Evolutionary conservation across 2,797 vertebrate species (phyloP), one percentile per base, ranked within the genome.

Genomic region (Myotis findleyi): DNA sequence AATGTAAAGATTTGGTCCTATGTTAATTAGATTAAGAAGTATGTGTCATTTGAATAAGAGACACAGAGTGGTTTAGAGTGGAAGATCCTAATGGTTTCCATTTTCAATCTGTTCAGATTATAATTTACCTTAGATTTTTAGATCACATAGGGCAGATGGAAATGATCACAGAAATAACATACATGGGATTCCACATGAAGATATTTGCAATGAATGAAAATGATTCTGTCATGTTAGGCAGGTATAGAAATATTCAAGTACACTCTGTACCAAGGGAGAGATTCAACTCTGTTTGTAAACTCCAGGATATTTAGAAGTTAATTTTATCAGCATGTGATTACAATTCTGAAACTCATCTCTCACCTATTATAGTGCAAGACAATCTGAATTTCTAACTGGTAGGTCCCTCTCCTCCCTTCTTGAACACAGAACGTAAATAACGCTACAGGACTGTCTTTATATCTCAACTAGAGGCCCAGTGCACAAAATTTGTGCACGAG

Each of bases 251-350:
- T 59, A 81, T 44, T n/a, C 49, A 92, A 38, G 25, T 59, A 66
- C 14, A 62, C 36, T n/a, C 14, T 57, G 1, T 55, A 69, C 17
- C 41, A 57, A 59, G 1, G 36, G 18, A 12, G 10, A 89, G 51
- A 72, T 85, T 81, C 55, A 90, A 87, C 14, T 38, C 10, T 51
- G 1, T 81, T 82, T 92, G 27, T 17, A 91, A 82, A 68, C 12
- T 17, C 17, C 53, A 30, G 5, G 66, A 62, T 71, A 4, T 83
- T 75, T 96, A n/a, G 59, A 64, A 53, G 49, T 92, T 49, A 90
- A 13, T 86, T 94, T 91, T 55, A 89, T 75, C 30, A 80, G 13
- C 51, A 73, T 73, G 18, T 1, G 84, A 62, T 93, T 93, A 94
- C 20, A 73, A 55, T 20, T 27, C 36, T 69, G 36, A 77, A 87